Evolutionary conservation across 2,113 vertebrate genomes (phyloP).

Genomic region (Taurulus bubalis): DNA sequence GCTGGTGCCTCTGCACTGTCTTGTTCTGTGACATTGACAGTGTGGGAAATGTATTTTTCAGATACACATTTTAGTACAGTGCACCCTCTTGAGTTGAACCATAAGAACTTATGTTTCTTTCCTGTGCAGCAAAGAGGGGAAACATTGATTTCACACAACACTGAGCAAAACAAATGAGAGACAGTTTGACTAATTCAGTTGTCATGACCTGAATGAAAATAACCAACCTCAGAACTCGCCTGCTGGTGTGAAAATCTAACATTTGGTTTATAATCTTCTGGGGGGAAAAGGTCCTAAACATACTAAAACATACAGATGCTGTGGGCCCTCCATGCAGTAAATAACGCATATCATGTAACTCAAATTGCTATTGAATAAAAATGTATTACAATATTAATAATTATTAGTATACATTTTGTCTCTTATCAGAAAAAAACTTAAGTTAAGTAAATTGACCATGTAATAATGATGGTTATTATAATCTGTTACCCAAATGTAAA

Average conservation of each 20-base stretch:
- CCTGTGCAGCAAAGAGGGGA: neutral
- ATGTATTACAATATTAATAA: neutral
- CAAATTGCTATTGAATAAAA: neutral
- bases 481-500: neutral
- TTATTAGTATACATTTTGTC: neutral
- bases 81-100: conserved; percentile 60
- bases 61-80: conserved; percentile 6
- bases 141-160: neutral
- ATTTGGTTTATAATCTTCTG: neutral
- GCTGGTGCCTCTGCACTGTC: neutral
- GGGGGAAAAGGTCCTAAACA: neutral
- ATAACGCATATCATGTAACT: neutral
- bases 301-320: neutral
- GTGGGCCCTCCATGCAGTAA: neutral
- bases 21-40: neutral
- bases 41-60: neutral
- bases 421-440: neutral
- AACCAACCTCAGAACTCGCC: neutral
- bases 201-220: too few relatives aligned
- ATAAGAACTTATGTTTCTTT: neutral
- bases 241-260: neutral
- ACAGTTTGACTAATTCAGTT: neutral
- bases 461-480: neutral
- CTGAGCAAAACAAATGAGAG: neutral
- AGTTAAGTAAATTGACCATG: neutral